These are phyloP conservation scores for Brachystomella parvula DNA, from an alignment of 1,140 invertebrate genomes.

Conservation along the genomic window DNA sequence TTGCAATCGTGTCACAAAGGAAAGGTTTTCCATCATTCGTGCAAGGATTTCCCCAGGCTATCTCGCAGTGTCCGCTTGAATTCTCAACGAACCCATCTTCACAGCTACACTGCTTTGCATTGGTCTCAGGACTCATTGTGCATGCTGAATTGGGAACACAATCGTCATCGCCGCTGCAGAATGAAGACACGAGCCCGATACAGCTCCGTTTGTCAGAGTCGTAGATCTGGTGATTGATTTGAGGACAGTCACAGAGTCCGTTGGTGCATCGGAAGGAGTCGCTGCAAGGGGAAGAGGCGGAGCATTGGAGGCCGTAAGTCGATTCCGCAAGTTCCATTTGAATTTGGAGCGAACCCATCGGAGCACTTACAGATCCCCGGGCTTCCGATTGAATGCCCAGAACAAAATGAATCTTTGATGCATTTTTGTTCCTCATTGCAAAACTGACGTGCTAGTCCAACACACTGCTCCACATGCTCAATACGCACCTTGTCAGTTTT, in stretches of 20 bases:
- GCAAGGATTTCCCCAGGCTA: background rate
- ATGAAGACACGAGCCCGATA: background rate
- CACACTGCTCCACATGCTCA: background rate
- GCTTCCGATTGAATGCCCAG: background rate
- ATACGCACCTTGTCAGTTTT: background rate
- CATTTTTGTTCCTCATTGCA: background rate
- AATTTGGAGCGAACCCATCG: background rate
- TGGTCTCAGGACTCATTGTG: background rate
- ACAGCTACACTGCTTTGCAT: background rate
- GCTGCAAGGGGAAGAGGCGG: background rate
- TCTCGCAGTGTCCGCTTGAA: background rate
- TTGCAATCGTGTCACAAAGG: background rate
- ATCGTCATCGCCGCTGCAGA: background rate
- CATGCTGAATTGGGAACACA: background rate
- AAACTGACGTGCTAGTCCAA: background rate
- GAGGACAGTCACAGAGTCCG: background rate
- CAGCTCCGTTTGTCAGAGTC: background rate
- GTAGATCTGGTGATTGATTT: background rate
- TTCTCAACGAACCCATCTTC: slow-evolving; percentile 4
- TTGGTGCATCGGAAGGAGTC: background rate
- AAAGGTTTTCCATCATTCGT: background rate
- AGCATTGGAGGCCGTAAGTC: background rate
- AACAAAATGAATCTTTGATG: background rate
- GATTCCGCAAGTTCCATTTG: background rate
- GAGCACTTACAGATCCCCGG: background rate